Conservation (phyloP, 1,140 invertebrate genomes). For the Apis dorsata region DNA sequence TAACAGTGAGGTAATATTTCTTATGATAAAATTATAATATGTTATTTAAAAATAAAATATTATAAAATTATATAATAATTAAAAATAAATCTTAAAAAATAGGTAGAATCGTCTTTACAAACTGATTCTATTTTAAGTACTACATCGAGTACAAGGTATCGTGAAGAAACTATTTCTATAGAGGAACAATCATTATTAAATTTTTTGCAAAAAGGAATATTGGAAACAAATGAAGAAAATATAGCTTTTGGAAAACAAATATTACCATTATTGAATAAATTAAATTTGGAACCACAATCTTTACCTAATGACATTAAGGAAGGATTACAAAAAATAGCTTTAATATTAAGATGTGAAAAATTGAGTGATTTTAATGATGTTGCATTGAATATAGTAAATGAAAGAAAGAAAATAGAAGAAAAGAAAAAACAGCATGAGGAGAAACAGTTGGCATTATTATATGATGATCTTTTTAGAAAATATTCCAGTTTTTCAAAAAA, state of each 20-base stretch:
- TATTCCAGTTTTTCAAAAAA: constrained; percentile 65
- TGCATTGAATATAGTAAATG: constrained; percentile 57
- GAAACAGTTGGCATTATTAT: constrained; percentile 62
- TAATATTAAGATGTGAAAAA: constrained; percentile 65
- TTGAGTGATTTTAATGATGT: constrained; percentile 66
- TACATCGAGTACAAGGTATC: constrained; percentile 4
- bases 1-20: constrained; percentile 26
- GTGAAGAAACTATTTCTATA: background rate
- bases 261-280: constrained; percentile 50
- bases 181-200: constrained; percentile 38
- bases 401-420: constrained; percentile 64
- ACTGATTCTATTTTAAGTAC: constrained; percentile 23
- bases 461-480: constrained; percentile 66
- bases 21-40: background rate
- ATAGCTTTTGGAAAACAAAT: constrained; percentile 64
- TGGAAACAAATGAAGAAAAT: constrained; percentile 70
- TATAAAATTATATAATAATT: background rate
- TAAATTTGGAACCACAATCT: constrained; percentile 63
- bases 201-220: constrained; percentile 60
- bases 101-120: constrained; percentile 22
- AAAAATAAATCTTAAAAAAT: background rate
- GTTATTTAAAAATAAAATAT: background rate
- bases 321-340: constrained; percentile 61
- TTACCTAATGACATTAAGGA: constrained; percentile 68
- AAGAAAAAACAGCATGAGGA: constrained; percentile 65